Conservation (phyloP, 53 echinoderm and acorn worm species). For the Luidia sarsii region DNA sequence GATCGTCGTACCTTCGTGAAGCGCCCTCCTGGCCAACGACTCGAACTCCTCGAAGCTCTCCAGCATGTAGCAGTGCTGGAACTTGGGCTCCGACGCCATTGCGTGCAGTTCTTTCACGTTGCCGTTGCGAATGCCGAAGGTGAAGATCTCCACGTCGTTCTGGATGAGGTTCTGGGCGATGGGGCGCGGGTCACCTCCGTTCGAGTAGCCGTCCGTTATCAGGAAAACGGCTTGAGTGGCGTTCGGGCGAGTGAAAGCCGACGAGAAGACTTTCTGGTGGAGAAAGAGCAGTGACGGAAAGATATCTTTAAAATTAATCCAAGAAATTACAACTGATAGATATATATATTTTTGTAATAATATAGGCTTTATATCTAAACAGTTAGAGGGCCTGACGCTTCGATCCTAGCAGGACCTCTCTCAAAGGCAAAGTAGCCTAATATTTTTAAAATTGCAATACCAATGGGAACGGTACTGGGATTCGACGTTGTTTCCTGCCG, state of each 20-base stretch:
- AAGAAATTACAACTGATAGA: not conserved
- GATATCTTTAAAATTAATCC: not conserved
- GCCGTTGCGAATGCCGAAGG: conserved; percentile 89
- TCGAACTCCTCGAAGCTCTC: conserved; percentile 93
- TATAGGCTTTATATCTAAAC: too few relatives aligned
- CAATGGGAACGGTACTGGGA: too few relatives aligned
- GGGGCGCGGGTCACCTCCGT: conserved; percentile 83
- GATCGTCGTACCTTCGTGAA: conserved; percentile 97
- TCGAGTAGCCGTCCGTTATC: conserved; percentile 94
- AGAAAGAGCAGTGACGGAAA: conserved; percentile 4
- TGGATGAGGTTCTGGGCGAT: conserved; percentile 54
- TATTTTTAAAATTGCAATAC: too few relatives aligned
- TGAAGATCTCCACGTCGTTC: conserved; percentile 84
- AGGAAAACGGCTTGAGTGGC: conserved; percentile 87
- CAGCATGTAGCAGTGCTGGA: conserved; percentile 92
- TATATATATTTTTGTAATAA: not conserved
- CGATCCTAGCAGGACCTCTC: too few relatives aligned
- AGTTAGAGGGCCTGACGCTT: too few relatives aligned
- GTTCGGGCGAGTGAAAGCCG: conserved; percentile 66
- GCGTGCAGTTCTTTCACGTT: conserved; percentile 79
- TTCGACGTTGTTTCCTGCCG: too few relatives aligned
- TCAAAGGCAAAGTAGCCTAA: too few relatives aligned
- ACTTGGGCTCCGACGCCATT: conserved; percentile 81
- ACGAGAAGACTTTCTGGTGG: conserved; percentile 69
- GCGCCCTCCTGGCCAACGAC: conserved; percentile 84